Base-by-base conservation (phyloP, 1,140 invertebrate genomes). In the Eciton burchellii region DNA sequence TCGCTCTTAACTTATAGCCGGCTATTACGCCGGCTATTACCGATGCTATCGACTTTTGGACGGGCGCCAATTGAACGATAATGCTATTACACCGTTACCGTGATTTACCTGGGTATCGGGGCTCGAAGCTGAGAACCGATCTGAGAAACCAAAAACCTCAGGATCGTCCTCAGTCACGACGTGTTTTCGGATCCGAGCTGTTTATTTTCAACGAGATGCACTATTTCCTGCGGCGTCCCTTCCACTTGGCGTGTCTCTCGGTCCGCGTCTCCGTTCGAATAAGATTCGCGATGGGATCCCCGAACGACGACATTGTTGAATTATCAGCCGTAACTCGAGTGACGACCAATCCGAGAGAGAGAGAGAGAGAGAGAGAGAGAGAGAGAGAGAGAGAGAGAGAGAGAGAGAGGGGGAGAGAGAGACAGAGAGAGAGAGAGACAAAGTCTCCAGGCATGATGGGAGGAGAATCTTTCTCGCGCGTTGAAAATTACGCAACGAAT, bases 41-140 rank as follows among this genome's bases (percentile, higher is more conserved):
- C 60, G 59, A 66, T 77, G 35, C 35, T 66, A 77, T 77, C 62
- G 29, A 63, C 5, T 65, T 66, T 54, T 77, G 49, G 62, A 79
- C 16, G 12, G 8, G 21, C 12, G 29, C 52, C 24, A 79, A 62
- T 63, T 47, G 72, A 63, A 43, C 43, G 57, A 62, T 74, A 74
- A 74, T 77, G 6, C 26, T 26, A 66, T 70, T 79, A 79, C 35
- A 54, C 26, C 41, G 47, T 77, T 77, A 68, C 43, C 62, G 49
- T 57, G 63, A 79, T 79, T 79, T 68, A 57, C 24, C 11, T 45
- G 19, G 26, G n/a, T 8, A 2, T 66, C 24, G 35, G n/a, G 29
- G 43, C 19, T 54, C 24, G 11, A 47, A 49, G 43, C 26, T n/a
- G 62, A 3, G 19, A 52, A n/a, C 62, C 21, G 35, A 56, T 4